These are phyloP conservation scores for Rostratula benghalensis DNA, from an alignment of 2,113 vertebrate genomes.

Conservation along the genomic window DNA sequence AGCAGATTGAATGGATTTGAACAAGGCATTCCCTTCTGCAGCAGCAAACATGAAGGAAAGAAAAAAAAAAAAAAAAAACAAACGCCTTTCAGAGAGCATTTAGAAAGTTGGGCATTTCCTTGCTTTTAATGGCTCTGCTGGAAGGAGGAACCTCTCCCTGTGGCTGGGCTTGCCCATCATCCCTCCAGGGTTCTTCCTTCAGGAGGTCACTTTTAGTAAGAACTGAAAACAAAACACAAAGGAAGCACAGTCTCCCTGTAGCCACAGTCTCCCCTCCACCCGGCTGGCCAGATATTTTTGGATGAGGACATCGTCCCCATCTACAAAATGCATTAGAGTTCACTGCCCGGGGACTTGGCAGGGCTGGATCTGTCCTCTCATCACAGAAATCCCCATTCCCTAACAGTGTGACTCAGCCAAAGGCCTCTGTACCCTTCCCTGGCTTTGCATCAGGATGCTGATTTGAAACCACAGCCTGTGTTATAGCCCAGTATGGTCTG, in stretches of 20 bases:
- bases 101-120: background rate
- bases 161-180: accelerated
- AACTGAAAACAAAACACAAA: background rate
- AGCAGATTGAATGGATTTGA: background rate
- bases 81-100: background rate
- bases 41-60: accelerated
- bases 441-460: background rate
- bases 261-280: background rate
- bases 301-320: background rate
- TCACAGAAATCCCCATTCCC: slow-evolving; percentile 14
- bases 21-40: background rate
- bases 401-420: background rate
- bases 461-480: background rate
- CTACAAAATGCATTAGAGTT: background rate
- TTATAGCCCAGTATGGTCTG: background rate
- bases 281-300: slow-evolving; percentile 12
- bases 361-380: background rate
- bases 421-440: background rate
- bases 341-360: slow-evolving; percentile 3
- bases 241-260: background rate
- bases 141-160: background rate
- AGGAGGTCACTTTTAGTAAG: background rate
- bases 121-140: background rate
- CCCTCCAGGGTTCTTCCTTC: background rate
- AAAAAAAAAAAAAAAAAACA: background rate